Evolutionary conservation across 2,113 vertebrate genomes (phyloP), one percentile per base, ranked within the genome.

Genomic region (Lasiurus borealis): DNA sequence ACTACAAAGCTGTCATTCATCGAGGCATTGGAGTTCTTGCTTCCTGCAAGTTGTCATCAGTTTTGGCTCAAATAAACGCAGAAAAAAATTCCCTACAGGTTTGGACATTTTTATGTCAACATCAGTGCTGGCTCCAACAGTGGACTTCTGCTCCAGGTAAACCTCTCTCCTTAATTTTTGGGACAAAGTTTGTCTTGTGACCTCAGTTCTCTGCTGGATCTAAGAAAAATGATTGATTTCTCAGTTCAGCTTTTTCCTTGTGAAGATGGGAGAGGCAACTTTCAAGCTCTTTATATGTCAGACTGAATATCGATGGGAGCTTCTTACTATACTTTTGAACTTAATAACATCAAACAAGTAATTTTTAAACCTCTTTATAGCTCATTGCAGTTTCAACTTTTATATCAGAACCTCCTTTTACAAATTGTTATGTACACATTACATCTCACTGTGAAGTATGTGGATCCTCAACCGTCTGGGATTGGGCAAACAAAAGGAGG

Each of bases 361-460:
- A 29, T 40, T 68, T 57, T 90, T 88, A 21, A 29, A 59, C 10
- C 6, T 88, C 27, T 81, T 44, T 4, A 6, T 52, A 62, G 85
- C 62, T 59, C 44, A n/a, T 71, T 50, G 11, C 62, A 81, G 16
- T 69, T 95, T 90, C 50, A 88, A 62, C 69, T 82, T 69, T 82
- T 40, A 59, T 91, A 71, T 77, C 36, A 50, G 48, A 84, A 27
- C 27, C 10, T 72, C 23, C 13, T 57, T 76, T 94, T 86, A 69
- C 54, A 54, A 59, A 73, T 52, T n/a, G 5, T 40, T 82, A 31
- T 23, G 46, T 82, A 86, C 68, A 10, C 31, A 68, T 54, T 57
- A 23, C 11, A 40, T 46, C 44, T 87, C 11, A 5, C 48, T 36
- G 57, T 29, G 29, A 75, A 52, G 29, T 14, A 2, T 46, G 15